Percentiles rank a stretch among this genome's conserved stretches.
Conservation (phyloP, 2,888 invertebrate genomes). For the Archips crataeganus region DNA sequence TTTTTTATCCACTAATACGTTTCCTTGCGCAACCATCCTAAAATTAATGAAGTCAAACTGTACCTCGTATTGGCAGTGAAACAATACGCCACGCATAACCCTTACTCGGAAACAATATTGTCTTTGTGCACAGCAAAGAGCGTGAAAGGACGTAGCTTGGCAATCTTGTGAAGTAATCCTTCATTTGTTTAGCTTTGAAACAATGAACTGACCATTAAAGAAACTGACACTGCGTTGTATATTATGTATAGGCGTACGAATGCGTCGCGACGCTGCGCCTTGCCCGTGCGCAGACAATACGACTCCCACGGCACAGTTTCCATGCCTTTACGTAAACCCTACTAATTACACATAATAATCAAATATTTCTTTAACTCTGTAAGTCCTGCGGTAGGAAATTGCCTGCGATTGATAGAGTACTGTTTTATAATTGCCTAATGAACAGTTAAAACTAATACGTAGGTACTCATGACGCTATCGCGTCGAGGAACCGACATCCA, state of each 20-base stretch:
- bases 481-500: not conserved
- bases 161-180: constrained; percentile 57
- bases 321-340: constrained; percentile 79
- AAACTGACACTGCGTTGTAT: constrained; percentile 50
- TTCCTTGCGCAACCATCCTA: constrained; percentile 11
- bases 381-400: constrained; percentile 54
- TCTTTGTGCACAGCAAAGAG: constrained; percentile 65
- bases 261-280: constrained; percentile 11
- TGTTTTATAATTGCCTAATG: constrained; percentile 19
- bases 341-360: constrained; percentile 74
- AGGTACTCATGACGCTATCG: not conserved
- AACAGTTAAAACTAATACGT: not conserved
- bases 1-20: not conserved
- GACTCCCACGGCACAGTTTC: constrained; percentile 81
- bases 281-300: constrained; percentile 63
- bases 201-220: constrained; percentile 58
- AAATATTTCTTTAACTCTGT: constrained; percentile 63
- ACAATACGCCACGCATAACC: constrained; percentile 48
- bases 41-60: constrained; percentile 25
- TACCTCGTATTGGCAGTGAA: constrained; percentile 18
- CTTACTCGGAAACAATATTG: constrained; percentile 64
- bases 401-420: constrained; percentile 37
- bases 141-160: constrained; percentile 69
- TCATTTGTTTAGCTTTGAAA: constrained; percentile 52
- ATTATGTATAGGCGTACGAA: constrained; percentile 4